Percentiles rank a stretch among this genome's conserved stretches.
Evolutionary conservation across 2,797 vertebrate genomes (phyloP).

Genomic region (Eulemur coronatus): DNA sequence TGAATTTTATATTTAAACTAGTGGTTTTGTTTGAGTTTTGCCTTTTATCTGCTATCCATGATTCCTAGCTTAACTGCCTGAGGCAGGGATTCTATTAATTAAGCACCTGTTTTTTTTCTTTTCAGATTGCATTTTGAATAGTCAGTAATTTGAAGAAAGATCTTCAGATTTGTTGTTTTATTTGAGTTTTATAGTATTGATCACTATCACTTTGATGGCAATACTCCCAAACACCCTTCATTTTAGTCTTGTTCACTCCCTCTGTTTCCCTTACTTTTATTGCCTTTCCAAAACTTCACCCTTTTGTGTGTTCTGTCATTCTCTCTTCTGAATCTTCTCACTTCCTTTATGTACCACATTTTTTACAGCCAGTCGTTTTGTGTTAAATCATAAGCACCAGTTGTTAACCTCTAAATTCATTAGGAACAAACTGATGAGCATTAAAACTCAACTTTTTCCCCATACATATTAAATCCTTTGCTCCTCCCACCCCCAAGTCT

Average conservation of each 20-base stretch:
- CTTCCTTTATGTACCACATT: background rate
- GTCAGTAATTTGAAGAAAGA: slow-evolving; percentile 25
- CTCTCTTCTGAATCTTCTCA: background rate
- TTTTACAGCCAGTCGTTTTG: background rate
- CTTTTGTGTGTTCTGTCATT: background rate
- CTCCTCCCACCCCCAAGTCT: background rate
- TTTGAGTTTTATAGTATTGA: background rate
- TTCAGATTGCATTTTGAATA: slow-evolving; percentile 18
- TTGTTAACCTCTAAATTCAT: background rate
- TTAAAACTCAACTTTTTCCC: background rate
- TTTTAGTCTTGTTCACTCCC: background rate
- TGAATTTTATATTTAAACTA: slow-evolving; percentile 24
- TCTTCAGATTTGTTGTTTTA: background rate
- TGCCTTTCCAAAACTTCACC: background rate
- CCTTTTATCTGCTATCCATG: background rate
- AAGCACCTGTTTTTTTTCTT: slow-evolving; percentile 4
- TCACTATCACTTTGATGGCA: background rate
- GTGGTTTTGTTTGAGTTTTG: background rate
- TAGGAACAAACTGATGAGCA: background rate
- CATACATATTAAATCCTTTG: background rate
- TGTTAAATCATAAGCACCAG: background rate
- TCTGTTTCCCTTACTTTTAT: background rate
- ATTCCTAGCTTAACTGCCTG: slow-evolving; percentile 2
- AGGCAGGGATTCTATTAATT: background rate
- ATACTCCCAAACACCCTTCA: background rate